phyloP scores from a whole-genome alignment of 2,888 invertebrate genomes.

The Cybosia mesomella region DNA sequence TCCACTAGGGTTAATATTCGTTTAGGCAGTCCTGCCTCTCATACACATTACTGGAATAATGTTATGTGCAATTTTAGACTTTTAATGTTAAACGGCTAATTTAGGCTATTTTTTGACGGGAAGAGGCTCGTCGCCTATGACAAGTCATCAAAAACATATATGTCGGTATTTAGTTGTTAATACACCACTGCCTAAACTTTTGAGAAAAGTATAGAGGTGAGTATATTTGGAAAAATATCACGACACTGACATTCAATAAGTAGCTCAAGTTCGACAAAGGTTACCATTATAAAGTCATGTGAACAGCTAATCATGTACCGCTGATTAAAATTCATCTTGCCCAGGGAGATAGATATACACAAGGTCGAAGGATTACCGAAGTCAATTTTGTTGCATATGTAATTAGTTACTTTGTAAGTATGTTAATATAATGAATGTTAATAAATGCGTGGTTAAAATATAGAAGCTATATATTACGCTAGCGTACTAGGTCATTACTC shows the following conservation, averaged over 20 bases:
- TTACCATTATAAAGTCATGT: conserved; percentile 14
- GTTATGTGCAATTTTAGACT: too few species aligned
- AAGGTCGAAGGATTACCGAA: conserved; percentile 8
- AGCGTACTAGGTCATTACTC: background rate
- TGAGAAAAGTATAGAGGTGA: too few species aligned
- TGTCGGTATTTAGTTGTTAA: too few species aligned
- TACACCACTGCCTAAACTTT: too few species aligned
- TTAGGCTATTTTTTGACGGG: too few species aligned
- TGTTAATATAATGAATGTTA: conserved; percentile 4
- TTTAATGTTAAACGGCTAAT: too few species aligned
- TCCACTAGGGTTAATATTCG: too few species aligned
- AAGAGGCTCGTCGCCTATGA: too few species aligned
- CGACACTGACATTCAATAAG: background rate
- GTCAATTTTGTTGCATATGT: conserved; percentile 18
- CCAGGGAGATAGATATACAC: conserved; percentile 1
- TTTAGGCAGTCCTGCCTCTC: too few species aligned
- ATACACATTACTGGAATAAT: too few species aligned
- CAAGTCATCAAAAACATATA: too few species aligned
- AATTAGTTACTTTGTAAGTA: conserved; percentile 15
- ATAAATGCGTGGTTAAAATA: background rate
- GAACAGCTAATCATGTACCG: conserved; percentile 3
- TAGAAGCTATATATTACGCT: background rate
- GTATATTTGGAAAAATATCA: background rate
- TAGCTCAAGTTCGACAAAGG: conserved; percentile 22
- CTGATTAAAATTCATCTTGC: conserved; percentile 18